Percentiles rank a stretch among this genome's conserved stretches.
Evolutionary conservation across 2,888 invertebrate species (phyloP).

Genomic region (Meganola albula): DNA sequence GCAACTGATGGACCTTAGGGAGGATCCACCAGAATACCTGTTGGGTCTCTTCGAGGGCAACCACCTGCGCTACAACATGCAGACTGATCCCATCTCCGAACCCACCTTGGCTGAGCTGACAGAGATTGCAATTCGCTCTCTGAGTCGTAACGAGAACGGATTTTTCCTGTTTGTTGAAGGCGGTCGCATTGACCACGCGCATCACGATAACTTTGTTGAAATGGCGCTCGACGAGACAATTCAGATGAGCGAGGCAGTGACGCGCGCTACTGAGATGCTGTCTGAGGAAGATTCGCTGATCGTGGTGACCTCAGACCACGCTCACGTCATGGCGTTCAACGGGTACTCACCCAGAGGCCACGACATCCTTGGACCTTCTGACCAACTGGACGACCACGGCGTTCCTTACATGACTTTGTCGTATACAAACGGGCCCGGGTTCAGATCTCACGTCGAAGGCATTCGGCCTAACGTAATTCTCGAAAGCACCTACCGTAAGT

Average conservation of each 20-base stretch:
- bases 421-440: conserved; percentile 76
- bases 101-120: conserved; percentile 78
- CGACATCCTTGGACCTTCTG: conserved; percentile 34
- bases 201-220: conserved; percentile 76
- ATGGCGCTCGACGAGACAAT: conserved; percentile 82
- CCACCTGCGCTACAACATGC: conserved; percentile 82
- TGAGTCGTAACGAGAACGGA: conserved; percentile 80
- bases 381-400: conserved; percentile 2
- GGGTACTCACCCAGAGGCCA: conserved; percentile 80
- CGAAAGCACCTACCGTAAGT: conserved; percentile 15
- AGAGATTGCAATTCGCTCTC: conserved; percentile 81
- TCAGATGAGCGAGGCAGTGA: conserved; percentile 78
- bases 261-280: conserved; percentile 60
- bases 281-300: conserved; percentile 79
- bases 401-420: conserved; percentile 74
- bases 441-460: conserved; percentile 11
- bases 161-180: conserved; percentile 86
- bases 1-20: conserved; percentile 59
- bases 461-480: conserved; percentile 14
- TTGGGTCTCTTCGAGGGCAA: conserved; percentile 80
- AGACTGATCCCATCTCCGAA: conserved; percentile 57
- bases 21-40: conserved; percentile 75
- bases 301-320: conserved; percentile 86
- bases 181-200: conserved; percentile 81
- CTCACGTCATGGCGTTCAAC: conserved; percentile 82